Evolutionary conservation across 1,140 invertebrate genomes (phyloP), one percentile per base, ranked within the genome.

Genomic region (Pachypsylla venusta): DNA sequence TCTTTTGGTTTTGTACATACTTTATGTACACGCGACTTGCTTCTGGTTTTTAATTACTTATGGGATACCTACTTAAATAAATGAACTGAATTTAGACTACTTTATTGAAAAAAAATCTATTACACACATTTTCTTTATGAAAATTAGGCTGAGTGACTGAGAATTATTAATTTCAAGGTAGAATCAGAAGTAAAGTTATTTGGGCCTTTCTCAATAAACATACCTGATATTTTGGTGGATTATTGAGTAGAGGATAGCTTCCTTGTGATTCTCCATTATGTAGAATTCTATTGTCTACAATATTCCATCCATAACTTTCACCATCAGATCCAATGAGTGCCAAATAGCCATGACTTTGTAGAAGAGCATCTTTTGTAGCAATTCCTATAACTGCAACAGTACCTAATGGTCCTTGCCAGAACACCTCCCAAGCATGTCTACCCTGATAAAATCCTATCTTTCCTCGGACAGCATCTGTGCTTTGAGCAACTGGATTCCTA

Each of bases 301-400:
- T 78, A 79, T 98, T 98, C 94, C 95, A 98, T 2, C 94, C 94
- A 94, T 94, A 98, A 66, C 92, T 96, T 71, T 98, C 85, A 69
- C 95, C 89, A 75, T 98, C 92, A 42, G 88, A 89, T 20, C 95
- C 95, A 53, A 99, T 74, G 56, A 99, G 73, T 3, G 93, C 87
- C 26, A 97, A 85, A 76, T 98, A 98, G 60, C 95, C 94, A 67
- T 89, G 89, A 72, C 88, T 92, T 67, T 87, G 81, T 53, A 97
- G 73, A 25, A 88, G 80, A 19, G 93, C 89, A 70, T 95, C 89
- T 76, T 91, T 93, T 2, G 94, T 97, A 25, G 93, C 90, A 64
- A 99, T 86, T 27, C 95, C 93, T 66, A 97, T 84, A 22, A 96
- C 90, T 35, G 93, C 92, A 7, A 95, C 92, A 14, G 92, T 96